A percentile compares a stretch with the other conserved stretches of the same genome.
Conservation (phyloP, 2,888 invertebrate genomes). For the Malthinus seriepunctatus region DNA sequence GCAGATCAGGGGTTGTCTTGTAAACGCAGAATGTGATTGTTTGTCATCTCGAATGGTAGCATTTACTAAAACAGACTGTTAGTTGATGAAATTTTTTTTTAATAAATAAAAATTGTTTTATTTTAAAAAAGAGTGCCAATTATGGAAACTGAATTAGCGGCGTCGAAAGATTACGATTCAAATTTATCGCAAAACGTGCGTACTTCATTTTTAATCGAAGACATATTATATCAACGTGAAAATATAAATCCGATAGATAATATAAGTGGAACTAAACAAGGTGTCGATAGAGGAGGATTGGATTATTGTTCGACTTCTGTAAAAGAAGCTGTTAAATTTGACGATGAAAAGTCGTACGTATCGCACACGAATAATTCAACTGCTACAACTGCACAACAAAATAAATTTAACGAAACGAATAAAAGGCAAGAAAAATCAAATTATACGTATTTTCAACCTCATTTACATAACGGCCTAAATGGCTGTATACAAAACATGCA, state of each 20-base stretch:
- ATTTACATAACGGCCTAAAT: slow-evolving; percentile 43
- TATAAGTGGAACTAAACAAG: slow-evolving; percentile 6
- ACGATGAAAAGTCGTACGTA: slow-evolving; percentile 35
- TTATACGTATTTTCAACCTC: slow-evolving; percentile 45
- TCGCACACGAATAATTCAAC: slow-evolving; percentile 2
- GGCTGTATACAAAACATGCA: slow-evolving; percentile 48
- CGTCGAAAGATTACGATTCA: slow-evolving; percentile 28
- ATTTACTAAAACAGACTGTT: slow-evolving; percentile 5
- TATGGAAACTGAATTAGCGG: slow-evolving; percentile 27
- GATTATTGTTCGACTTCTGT: slow-evolving; percentile 2
- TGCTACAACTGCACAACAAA: not conserved
- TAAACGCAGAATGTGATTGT: slow-evolving; percentile 28
- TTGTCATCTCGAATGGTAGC: slow-evolving; percentile 21
- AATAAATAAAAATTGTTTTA: no score
- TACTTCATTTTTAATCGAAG: slow-evolving; percentile 91
- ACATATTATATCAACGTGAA: slow-evolving; percentile 72
- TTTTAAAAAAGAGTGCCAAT: not conserved
- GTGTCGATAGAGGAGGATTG: not conserved
- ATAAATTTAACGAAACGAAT: slow-evolving; percentile 14
- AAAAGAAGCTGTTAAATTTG: slow-evolving; percentile 13
- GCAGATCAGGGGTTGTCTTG: slow-evolving; percentile 26
- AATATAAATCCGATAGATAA: slow-evolving; percentile 32
- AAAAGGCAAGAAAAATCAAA: slow-evolving; percentile 38
- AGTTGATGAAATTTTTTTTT: no score
- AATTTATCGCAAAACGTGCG: slow-evolving; percentile 37